Base-by-base conservation (phyloP, 1,140 invertebrate genomes). In the Lepidurus apus region DNA sequence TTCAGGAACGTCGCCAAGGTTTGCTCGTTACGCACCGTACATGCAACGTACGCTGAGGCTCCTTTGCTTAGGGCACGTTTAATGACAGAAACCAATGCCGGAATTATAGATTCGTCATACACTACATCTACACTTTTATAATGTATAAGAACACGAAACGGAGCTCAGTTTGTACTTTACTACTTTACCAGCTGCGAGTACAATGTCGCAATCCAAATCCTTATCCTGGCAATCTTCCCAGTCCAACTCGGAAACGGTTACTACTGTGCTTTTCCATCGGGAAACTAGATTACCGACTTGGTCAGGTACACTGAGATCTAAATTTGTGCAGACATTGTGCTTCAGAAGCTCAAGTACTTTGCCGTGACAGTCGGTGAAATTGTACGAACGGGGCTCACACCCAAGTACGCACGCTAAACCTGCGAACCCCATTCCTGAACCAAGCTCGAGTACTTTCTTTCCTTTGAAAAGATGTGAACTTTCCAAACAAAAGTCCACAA, bases 21-120 rank as follows among this genome's bases (percentile, higher is more conserved):
- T 42, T 42, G 43, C 43, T 77, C 75, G 17, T 77, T 77, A n/a
- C 75, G 42, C 34, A 77, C 75, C 24, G 75, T 77, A 44, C 75
- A 45, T 2, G 75, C 75, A 13, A 77, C 5, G 75, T 45, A 26
- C 10, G 75, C 75, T 4, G 47, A 13, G 9, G 75, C 43, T 5
- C 75, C 75, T 34, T 21, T 11, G 8, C 24, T 9, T 45, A 77
- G 8, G 21, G 47, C 43, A 43, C 47, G 43, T 45, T 10, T 77
- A 24, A 77, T 34, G 43, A 26, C 43, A 21, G 26, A 42, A 21
- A 77, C 75, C 26, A 77, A 47, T 0, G 75, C 43, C 11, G 42
- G 75, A 21, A 77, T 77, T 17, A 77, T 13, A 42, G 43, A 43
- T 45, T 77, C 47, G 47, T 77, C 75, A 24, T 77, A 77, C 10